Conservation (phyloP, 2,797 vertebrate species). For the Monodelphis domestica region DNA sequence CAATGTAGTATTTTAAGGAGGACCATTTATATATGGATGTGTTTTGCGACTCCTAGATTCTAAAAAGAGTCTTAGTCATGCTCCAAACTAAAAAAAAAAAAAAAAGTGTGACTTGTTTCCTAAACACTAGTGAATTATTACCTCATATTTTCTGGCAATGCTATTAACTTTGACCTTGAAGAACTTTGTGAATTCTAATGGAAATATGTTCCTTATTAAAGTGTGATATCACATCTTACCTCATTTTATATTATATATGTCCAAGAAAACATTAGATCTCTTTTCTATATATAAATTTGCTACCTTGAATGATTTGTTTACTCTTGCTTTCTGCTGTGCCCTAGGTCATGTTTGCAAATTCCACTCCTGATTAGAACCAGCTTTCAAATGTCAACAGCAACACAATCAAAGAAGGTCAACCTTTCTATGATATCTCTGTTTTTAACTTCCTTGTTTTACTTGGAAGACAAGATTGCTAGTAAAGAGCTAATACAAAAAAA, state of each 20-base stretch:
- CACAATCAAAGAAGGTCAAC: slow-evolving; percentile 49
- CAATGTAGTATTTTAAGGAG: slow-evolving; percentile 64
- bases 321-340: slow-evolving; percentile 64
- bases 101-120: slow-evolving; percentile 68
- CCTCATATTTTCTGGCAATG: slow-evolving; percentile 62
- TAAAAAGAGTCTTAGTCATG: not conserved
- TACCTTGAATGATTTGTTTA: slow-evolving; percentile 68
- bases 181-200: slow-evolving; percentile 65
- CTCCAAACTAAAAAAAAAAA: slow-evolving; percentile 61
- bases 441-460: slow-evolving; percentile 4
- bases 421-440: slow-evolving; percentile 4
- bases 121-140: slow-evolving; percentile 65
- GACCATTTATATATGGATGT: slow-evolving; percentile 17
- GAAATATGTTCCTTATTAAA: slow-evolving; percentile 74
- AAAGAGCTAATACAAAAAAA: slow-evolving; percentile 10
- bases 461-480: not conserved
- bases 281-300: slow-evolving; percentile 64
- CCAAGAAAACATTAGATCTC: slow-evolving; percentile 74
- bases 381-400: slow-evolving; percentile 74
- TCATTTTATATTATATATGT: slow-evolving; percentile 68
- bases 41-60: slow-evolving; percentile 41
- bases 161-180: slow-evolving; percentile 71
- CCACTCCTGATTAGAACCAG: slow-evolving; percentile 73
- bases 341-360: slow-evolving; percentile 75
- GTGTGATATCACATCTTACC: slow-evolving; percentile 75